Base-by-base conservation (phyloP, 2,797 vertebrate genomes). In the Schizopygopsis pylzovi region DNA sequence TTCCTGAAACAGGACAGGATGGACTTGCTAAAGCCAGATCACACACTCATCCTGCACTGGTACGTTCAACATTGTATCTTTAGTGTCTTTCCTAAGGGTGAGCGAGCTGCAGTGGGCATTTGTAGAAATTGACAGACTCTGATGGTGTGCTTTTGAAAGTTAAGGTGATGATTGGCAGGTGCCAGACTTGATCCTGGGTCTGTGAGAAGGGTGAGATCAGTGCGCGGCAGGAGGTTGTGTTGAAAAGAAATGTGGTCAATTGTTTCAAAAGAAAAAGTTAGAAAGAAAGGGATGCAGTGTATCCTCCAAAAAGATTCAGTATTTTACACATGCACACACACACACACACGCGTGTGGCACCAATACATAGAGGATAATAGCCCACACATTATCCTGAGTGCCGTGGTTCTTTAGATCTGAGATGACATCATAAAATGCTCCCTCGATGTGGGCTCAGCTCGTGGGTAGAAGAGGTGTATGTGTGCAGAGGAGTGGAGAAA, bases 401-500 rank as follows among this genome's bases (percentile, higher is more conserved):
- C 76, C 67, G 90, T 87, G 92, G 90, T 79, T 88, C 90, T 87
- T 92, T 89, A 92, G 89, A 94, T 94, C 92, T 90, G 67, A 87
- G 92, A 93, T 95, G 95, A 95, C 94, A 95, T 95, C 94, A 94
- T 94, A 91, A 92, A 92, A 92, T 90, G 91, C 91, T 92, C 92
- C 88, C 91, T 91, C 88, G 54, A 90, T 89, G 90, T 93, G 92
- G 92, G 92, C 90, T 87, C 85, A 49, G 90, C 90, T 89, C 90
- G 94, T 93, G 93, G 91, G 93, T 87, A 88, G 92, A 87, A 72
- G 67, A 82, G 63, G 88, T 87, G 71, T 89, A 84, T 88, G 88
- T 85, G 85, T 85, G 80, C 84, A 87, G 61, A 76, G 85, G 82
- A 72, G 76, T 72, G 56, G 84, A 83, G 75, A 75, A 79, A 79